Evolutionary conservation across 2,113 vertebrate species (phyloP).

Genomic region (Lamprotornis superbus): DNA sequence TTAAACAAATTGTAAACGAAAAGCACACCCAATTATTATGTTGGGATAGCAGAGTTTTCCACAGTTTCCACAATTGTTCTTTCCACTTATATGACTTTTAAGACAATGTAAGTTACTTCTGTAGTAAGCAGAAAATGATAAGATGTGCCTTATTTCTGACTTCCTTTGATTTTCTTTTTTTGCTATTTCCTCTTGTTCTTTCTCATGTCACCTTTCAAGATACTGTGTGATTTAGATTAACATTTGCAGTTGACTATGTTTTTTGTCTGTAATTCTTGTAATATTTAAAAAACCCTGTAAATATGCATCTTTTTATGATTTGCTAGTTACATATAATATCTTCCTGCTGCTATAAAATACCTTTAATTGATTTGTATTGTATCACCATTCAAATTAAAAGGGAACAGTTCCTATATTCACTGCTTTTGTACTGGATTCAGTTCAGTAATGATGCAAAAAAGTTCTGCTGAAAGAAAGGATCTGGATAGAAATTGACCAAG

Average conservation of each 20-base stretch:
- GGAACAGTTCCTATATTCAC: neutral
- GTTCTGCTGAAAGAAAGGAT: neutral
- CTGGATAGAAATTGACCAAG: conserved; percentile 31
- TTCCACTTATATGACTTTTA: neutral
- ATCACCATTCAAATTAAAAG: neutral
- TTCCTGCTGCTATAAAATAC: neutral
- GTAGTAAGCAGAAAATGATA: neutral
- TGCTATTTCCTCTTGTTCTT: neutral
- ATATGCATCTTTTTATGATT: neutral
- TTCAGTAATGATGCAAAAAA: neutral
- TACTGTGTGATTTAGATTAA: neutral
- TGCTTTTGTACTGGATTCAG: neutral
- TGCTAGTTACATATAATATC: neutral
- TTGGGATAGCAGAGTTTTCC: neutral
- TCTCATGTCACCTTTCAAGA: neutral
- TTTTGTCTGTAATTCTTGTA: neutral
- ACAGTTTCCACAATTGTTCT: neutral
- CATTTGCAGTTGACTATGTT: neutral
- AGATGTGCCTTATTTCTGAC: neutral
- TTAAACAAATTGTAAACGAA: neutral
- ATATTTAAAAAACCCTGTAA: neutral
- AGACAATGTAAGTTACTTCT: neutral
- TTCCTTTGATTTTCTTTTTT: neutral
- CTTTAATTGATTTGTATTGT: neutral
- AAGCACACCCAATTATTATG: neutral